Evolutionary conservation across 2,113 vertebrate species (phyloP).

Genomic region (Entomyzon cyanotis): DNA sequence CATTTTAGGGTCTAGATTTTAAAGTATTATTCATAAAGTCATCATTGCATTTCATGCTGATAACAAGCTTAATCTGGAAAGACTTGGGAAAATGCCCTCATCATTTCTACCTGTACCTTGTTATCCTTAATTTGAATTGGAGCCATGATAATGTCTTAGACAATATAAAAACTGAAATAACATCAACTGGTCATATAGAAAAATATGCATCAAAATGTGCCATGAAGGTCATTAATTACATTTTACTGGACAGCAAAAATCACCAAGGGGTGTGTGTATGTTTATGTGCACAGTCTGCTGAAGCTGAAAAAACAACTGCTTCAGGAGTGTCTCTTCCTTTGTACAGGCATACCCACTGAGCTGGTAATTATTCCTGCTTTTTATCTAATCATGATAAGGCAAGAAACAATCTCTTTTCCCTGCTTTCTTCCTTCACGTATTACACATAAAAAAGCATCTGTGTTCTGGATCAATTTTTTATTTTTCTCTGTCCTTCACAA

Average conservation of each 20-base stretch:
- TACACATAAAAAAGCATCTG: not conserved
- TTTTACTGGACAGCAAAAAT: slow-evolving; percentile 49
- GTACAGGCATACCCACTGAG: slow-evolving; percentile 56
- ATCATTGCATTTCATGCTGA: slow-evolving; percentile 59
- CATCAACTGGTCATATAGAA: not conserved
- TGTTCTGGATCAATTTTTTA: not conserved
- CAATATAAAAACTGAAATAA: slow-evolving; percentile 27
- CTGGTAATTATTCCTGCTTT: slow-evolving; percentile 67
- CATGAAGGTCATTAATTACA: slow-evolving; percentile 33
- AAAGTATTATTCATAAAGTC: slow-evolving; percentile 63
- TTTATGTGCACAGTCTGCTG: slow-evolving; percentile 16
- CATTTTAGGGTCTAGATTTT: slow-evolving; percentile 56
- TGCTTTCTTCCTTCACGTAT: not conserved
- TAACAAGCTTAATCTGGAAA: slow-evolving; percentile 61
- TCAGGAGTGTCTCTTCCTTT: slow-evolving; percentile 56
- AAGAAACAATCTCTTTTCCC: slow-evolving; percentile 32
- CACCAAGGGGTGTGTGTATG: not conserved
- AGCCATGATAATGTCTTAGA: slow-evolving; percentile 31
- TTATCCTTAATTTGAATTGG: slow-evolving; percentile 63
- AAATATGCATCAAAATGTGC: slow-evolving; percentile 27
- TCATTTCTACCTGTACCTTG: slow-evolving; percentile 51
- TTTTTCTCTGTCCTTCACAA: not conserved
- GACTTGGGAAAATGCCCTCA: slow-evolving; percentile 50
- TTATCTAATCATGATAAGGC: slow-evolving; percentile 56
- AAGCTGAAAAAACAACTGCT: slow-evolving; percentile 53